These are phyloP conservation scores for Nothocercus nigrocapillus DNA, from an alignment of 2,113 vertebrate species.

Conservation along the genomic window DNA sequence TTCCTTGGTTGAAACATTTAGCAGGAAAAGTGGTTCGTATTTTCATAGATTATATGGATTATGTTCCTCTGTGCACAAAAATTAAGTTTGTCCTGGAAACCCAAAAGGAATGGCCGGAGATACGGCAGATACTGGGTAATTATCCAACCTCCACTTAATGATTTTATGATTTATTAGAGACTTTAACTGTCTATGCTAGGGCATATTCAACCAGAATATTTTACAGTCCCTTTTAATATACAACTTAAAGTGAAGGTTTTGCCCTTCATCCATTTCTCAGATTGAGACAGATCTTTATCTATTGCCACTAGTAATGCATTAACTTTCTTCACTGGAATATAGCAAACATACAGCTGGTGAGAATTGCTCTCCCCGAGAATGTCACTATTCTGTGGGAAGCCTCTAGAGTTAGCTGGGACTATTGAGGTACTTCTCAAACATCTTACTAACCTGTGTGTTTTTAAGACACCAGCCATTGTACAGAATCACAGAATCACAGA, in stretches of 20 bases:
- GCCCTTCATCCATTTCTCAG: background rate
- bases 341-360: background rate
- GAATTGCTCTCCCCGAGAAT: background rate
- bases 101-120: conserved; percentile 85
- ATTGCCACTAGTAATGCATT: background rate
- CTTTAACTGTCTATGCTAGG: background rate
- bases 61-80: conserved; percentile 84
- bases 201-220: background rate
- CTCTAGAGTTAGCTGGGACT: background rate
- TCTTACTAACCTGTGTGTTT: background rate
- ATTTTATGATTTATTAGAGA: background rate
- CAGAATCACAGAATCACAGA: no score
- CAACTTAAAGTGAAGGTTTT: background rate
- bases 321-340: background rate
- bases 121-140: conserved; percentile 80
- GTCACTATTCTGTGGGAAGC: background rate
- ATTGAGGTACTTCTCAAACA: background rate
- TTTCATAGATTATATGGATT: conserved; percentile 86
- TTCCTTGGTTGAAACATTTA: conserved; percentile 83
- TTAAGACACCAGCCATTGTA: background rate
- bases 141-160: background rate
- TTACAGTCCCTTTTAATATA: background rate
- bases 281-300: background rate
- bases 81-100: conserved; percentile 80
- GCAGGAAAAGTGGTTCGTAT: conserved; percentile 79